Evolutionary conservation across 2,888 invertebrate genomes (phyloP).

Genomic region (Epistrophe eligans): DNA sequence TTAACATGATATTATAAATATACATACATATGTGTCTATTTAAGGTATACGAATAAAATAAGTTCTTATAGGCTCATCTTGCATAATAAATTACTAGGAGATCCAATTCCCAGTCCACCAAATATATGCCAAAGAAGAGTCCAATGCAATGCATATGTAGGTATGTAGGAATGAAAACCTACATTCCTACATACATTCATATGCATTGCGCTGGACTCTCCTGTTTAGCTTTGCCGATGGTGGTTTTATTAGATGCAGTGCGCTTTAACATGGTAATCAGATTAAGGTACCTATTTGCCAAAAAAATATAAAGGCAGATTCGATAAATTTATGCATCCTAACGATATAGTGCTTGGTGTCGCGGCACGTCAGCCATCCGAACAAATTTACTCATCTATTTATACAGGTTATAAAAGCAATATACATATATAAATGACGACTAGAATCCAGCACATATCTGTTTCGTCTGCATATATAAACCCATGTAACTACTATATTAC

Average conservation of each 20-base stretch:
- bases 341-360: constrained; percentile 8
- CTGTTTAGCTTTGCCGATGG: constrained; percentile 10
- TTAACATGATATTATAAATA: too few species aligned
- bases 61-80: constrained; percentile 63
- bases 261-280: constrained; percentile 69
- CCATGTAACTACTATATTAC: neutral
- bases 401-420: neutral
- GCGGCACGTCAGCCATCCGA: neutral
- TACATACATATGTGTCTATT: neutral
- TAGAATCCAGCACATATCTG: neutral
- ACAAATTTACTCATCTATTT: neutral
- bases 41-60: constrained; percentile 39
- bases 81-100: constrained; percentile 60
- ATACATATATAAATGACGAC: neutral
- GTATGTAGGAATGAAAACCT: too few species aligned
- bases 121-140: neutral
- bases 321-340: constrained; percentile 61
- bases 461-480: neutral
- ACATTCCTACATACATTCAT: neutral
- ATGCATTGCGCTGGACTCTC: neutral
- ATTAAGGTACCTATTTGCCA: constrained; percentile 72
- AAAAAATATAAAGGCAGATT: constrained; percentile 54
- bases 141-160: too few species aligned
- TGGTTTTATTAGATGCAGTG: constrained; percentile 54
- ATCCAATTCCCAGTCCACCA: constrained; percentile 41